Percentiles rank a stretch among this genome's conserved stretches.
These are phyloP conservation scores for Lepus oiostolus DNA, from an alignment of 2,797 vertebrate species.

Conservation along the genomic window DNA sequence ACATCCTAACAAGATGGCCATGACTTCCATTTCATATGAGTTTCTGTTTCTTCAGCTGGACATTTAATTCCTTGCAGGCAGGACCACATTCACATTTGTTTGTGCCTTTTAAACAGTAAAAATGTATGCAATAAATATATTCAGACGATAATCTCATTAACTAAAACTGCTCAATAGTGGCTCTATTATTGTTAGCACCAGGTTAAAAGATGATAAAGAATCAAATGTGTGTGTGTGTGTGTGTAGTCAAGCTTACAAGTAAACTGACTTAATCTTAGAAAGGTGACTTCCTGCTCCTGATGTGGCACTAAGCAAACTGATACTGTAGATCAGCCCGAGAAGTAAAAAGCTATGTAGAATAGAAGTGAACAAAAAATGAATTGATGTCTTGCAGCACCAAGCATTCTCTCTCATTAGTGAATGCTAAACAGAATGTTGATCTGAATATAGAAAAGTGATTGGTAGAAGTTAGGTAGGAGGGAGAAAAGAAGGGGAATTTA, in stretches of 20 bases:
- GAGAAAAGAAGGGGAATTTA: no score
- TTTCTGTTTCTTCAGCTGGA: neutral
- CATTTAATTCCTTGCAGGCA: neutral
- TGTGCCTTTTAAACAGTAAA: neutral
- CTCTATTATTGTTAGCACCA: neutral
- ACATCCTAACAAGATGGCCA: neutral
- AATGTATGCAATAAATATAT: neutral
- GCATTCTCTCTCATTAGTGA: no score
- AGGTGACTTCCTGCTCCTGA: neutral
- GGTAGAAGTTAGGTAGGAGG: no score
- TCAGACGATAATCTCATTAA: neutral
- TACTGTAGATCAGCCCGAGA: neutral
- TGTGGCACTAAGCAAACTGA: neutral
- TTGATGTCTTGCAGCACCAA: neutral
- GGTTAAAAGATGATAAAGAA: neutral
- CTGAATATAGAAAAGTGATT: no score
- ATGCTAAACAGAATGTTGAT: no score
- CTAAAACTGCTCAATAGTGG: neutral
- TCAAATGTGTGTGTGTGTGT: neutral
- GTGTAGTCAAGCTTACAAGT: neutral
- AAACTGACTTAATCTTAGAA: neutral
- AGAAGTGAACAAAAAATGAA: neutral
- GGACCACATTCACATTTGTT: neutral
- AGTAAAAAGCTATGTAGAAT: neutral
- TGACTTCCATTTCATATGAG: neutral